A percentile compares a stretch with the other conserved stretches of the same genome.
Conservation (phyloP, 2,888 invertebrate species). For the Homarus gammarus region DNA sequence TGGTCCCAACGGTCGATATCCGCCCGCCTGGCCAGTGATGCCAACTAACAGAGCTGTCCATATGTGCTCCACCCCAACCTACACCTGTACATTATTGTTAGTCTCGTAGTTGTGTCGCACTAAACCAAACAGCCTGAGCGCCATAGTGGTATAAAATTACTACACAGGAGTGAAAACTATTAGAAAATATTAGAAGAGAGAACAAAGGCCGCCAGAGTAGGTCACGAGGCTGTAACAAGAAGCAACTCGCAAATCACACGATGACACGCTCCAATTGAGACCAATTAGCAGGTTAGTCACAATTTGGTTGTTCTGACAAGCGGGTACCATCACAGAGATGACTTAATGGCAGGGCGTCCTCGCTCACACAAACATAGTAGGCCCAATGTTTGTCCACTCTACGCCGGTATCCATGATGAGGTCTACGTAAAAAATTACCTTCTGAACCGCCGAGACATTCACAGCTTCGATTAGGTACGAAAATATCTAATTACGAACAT, state of each 20-base stretch:
- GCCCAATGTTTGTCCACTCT: background rate
- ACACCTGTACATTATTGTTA: constrained; percentile 19
- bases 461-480: no score
- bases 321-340: background rate
- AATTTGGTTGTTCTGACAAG: constrained; percentile 49
- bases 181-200: background rate
- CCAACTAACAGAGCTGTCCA: constrained; percentile 61
- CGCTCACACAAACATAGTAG: background rate
- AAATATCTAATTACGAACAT: no score
- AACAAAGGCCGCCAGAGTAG: background rate
- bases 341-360: background rate
- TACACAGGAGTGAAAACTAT: no score
- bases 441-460: no score
- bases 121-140: constrained; percentile 23
- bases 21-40: constrained; percentile 66
- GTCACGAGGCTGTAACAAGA: constrained; percentile 4
- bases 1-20: constrained; percentile 69
- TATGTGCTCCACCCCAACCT: constrained; percentile 21
- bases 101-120: constrained; percentile 5
- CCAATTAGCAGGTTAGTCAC: constrained; percentile 56
- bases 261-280: constrained; percentile 62
- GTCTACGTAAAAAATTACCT: no score
- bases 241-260: constrained; percentile 50
- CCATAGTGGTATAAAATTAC: no score
- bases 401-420: no score